Conservation (phyloP, 2,888 invertebrate species). For the Sesia apiformis region DNA sequence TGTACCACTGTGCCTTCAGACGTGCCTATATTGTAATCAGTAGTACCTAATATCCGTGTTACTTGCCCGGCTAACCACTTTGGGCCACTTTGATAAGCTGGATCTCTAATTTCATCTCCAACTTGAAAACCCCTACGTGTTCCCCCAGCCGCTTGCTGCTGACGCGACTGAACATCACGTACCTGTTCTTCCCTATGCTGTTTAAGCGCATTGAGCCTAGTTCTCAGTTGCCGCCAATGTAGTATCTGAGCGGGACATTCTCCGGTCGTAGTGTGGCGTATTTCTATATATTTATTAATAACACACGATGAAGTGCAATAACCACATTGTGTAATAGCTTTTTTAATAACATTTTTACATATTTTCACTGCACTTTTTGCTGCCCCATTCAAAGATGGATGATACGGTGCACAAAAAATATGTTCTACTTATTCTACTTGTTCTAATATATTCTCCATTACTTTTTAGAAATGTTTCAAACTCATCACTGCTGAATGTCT, state of each 20-base stretch:
- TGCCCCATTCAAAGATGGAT: slow-evolving; percentile 5
- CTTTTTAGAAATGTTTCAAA: background rate
- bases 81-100: background rate
- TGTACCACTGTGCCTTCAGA: background rate
- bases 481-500: slow-evolving; percentile 3
- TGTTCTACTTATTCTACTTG: no score
- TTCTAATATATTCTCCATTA: no score
- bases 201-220: background rate
- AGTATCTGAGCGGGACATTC: background rate
- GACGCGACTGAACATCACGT: background rate
- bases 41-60: background rate
- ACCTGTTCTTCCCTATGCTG: background rate
- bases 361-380: slow-evolving; percentile 1
- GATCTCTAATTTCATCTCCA: background rate
- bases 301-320: background rate
- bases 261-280: background rate
- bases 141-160: background rate
- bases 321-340: background rate
- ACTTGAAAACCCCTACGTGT: background rate
- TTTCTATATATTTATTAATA: background rate
- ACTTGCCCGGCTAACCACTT: background rate
- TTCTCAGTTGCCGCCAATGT: background rate
- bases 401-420: slow-evolving; percentile 4
- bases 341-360: background rate
- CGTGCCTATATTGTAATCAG: background rate